phyloP scores from a whole-genome alignment of 2,888 invertebrate genomes.

The Erebia aethiops region DNA sequence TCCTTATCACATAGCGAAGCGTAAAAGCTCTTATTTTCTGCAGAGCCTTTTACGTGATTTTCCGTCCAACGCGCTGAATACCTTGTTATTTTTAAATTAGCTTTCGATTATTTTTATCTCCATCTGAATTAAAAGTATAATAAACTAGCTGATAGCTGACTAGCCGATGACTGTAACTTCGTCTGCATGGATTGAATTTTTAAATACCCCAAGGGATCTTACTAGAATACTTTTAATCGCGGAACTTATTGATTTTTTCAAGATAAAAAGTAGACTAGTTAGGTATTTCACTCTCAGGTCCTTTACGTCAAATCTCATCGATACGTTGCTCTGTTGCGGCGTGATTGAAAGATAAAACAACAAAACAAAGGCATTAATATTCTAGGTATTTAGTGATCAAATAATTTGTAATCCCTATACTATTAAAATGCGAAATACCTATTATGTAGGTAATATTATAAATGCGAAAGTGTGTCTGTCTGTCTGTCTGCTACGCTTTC shows the following conservation, averaged over 20 bases:
- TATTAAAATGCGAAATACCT: no score
- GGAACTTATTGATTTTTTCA: no score
- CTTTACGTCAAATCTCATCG: no score
- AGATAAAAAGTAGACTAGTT: no score
- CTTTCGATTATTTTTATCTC: conserved; percentile 2
- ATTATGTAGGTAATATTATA: no score
- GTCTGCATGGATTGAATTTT: background rate
- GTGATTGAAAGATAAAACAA: background rate
- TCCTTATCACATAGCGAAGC: conserved; percentile 5
- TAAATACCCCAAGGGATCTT: background rate
- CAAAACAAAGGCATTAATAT: no score
- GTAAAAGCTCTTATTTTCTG: conserved; percentile 10
- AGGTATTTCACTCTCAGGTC: no score
- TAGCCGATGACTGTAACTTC: background rate
- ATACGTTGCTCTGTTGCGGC: background rate
- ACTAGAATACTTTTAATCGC: no score
- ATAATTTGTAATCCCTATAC: no score
- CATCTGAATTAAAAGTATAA: background rate
- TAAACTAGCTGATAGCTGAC: background rate
- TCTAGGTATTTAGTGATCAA: no score
- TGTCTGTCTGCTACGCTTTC: no score
- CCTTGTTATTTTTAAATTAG: conserved; percentile 17
- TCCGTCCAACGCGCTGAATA: background rate
- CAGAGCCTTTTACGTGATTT: conserved; percentile 14
- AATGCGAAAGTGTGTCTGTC: no score